These are phyloP conservation scores for Gisinianus flammeolus DNA, from an alignment of 2,888 invertebrate species.

Conservation along the genomic window DNA sequence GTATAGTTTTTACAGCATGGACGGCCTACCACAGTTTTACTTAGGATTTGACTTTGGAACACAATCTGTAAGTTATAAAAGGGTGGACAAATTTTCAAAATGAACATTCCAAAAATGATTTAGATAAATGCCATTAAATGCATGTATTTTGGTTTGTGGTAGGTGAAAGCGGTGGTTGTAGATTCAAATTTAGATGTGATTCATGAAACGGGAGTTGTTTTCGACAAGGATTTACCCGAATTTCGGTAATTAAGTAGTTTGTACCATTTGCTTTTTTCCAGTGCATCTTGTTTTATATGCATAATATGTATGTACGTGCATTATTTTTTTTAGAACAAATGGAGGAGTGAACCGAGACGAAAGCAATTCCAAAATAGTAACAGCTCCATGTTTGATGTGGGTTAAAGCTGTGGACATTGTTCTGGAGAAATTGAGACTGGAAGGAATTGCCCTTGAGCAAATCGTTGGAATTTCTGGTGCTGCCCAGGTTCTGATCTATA, in stretches of 20 bases:
- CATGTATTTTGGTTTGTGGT: constrained; percentile 60
- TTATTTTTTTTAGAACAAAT: constrained; percentile 33
- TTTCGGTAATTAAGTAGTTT: constrained; percentile 72
- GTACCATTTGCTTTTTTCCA: too few species aligned
- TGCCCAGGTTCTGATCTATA: constrained; percentile 73
- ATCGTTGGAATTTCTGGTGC: constrained; percentile 88
- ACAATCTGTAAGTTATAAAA: constrained; percentile 72
- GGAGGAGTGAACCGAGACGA: constrained; percentile 44
- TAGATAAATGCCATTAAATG: neutral
- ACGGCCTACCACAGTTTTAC: constrained; percentile 62
- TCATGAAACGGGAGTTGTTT: constrained; percentile 82
- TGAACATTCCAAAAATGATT: neutral
- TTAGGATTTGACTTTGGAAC: constrained; percentile 87
- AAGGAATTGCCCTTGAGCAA: constrained; percentile 80
- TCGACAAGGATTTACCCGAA: constrained; percentile 92
- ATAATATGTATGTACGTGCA: neutral
- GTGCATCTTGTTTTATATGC: neutral
- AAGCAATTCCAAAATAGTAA: constrained; percentile 63
- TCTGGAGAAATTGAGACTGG: constrained; percentile 79
- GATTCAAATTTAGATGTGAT: constrained; percentile 74
- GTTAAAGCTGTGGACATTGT: constrained; percentile 92
- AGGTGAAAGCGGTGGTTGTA: constrained; percentile 90
- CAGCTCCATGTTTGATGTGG: constrained; percentile 91
- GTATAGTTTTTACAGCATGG: too few species aligned
- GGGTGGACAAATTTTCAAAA: neutral